A percentile compares a stretch with the other conserved stretches of the same genome.
Conservation (phyloP, 2,797 vertebrate genomes). For the Lacerta viridis region DNA sequence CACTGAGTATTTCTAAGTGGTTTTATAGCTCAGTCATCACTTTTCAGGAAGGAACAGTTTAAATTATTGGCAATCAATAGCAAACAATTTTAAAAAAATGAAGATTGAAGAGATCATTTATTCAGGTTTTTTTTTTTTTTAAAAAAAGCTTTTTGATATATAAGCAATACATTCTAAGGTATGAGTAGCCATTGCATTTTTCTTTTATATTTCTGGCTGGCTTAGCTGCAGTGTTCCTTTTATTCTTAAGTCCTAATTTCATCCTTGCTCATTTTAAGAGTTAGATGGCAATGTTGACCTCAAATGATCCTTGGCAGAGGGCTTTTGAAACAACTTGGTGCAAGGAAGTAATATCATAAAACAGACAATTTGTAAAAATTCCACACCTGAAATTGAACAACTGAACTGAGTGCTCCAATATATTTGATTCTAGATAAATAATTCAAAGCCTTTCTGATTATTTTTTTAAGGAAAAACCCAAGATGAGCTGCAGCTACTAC, state of each 20-base stretch:
- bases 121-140: neutral
- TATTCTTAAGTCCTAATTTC: neutral
- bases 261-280: neutral
- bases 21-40: neutral
- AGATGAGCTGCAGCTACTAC: neutral
- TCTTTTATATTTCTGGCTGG: neutral
- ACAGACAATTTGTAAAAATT: neutral
- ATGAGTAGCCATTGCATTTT: neutral
- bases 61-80: conserved; percentile 3
- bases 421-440: neutral
- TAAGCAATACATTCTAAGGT: neutral
- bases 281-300: neutral
- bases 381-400: neutral
- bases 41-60: conserved; percentile 20
- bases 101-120: neutral
- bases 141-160: neutral
- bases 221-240: conserved; percentile 9
- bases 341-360: neutral
- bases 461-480: neutral
- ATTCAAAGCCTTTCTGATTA: neutral
- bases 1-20: conserved; percentile 14
- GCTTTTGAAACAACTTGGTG: neutral
- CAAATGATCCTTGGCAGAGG: neutral
- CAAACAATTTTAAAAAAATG: neutral
- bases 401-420: neutral